A percentile compares a stretch with the other conserved stretches of the same genome.
phyloP scores from a whole-genome alignment of 1,140 invertebrate species.

The Meloidogyne exigua region DNA sequence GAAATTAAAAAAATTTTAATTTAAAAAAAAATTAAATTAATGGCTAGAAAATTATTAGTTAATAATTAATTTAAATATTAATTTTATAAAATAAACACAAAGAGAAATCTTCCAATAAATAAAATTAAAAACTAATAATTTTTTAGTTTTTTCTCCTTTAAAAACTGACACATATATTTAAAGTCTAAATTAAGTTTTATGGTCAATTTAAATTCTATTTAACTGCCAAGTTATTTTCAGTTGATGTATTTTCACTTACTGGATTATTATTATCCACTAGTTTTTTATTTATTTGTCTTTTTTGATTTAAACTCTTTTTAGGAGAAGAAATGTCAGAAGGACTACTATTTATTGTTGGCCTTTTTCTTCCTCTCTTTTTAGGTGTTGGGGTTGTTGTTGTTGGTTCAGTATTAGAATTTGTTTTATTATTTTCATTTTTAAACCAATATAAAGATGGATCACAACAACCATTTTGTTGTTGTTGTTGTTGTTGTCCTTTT shows the following conservation, averaged over 20 bases:
- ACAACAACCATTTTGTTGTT: background rate
- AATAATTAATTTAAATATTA: no score
- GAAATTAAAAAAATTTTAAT: background rate
- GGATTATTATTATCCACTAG: background rate
- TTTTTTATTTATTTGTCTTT: conserved; percentile 3
- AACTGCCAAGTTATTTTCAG: background rate
- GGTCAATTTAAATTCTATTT: background rate
- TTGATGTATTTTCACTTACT: background rate
- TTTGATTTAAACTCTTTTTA: background rate
- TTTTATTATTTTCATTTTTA: background rate
- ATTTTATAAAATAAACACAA: no score
- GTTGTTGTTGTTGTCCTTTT: background rate
- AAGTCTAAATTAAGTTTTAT: no score
- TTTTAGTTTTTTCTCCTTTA: no score
- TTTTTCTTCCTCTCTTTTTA: conserved; percentile 1
- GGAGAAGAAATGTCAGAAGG: background rate
- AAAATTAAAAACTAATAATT: no score
- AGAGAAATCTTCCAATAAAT: no score
- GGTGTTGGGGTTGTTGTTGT: background rate
- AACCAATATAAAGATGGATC: background rate
- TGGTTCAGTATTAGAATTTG: background rate
- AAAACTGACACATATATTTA: no score
- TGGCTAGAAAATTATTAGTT: no score
- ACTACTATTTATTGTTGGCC: background rate
- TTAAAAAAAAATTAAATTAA: no score